Evolutionary conservation across 2,888 invertebrate species (phyloP).

Genomic region (Nezara viridula): DNA sequence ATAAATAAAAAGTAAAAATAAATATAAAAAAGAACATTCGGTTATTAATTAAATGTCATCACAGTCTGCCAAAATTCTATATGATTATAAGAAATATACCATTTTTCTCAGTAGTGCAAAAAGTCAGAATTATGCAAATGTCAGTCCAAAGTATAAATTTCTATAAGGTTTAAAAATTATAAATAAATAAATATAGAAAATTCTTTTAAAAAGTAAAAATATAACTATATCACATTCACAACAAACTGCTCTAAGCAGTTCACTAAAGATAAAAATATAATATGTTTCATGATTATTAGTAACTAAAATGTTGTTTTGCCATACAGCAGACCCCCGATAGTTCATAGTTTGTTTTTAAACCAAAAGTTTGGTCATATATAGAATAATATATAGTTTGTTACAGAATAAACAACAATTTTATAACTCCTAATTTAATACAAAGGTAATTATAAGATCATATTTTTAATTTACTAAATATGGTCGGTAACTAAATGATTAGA

Average conservation of each 20-base stretch:
- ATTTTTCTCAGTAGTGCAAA: not conserved
- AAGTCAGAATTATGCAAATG: not conserved
- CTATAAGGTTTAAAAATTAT: not conserved
- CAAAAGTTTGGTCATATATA: not conserved
- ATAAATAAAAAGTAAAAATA: not conserved
- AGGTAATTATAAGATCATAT: too few species aligned
- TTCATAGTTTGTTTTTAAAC: not conserved
- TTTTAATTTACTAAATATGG: too few species aligned
- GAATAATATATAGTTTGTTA: too few species aligned
- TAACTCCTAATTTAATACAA: too few species aligned
- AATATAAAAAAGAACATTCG: not conserved
- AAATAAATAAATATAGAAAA: not conserved
- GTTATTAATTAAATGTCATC: not conserved
- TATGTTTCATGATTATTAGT: not conserved
- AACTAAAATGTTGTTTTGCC: not conserved
- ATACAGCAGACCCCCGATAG: not conserved
- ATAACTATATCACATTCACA: slow-evolving; percentile 19
- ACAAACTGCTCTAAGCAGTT: slow-evolving; percentile 25
- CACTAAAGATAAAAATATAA: not conserved
- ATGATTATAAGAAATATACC: not conserved
- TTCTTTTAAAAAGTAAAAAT: not conserved
- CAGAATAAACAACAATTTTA: too few species aligned
- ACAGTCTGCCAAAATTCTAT: not conserved
- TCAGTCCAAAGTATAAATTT: not conserved
- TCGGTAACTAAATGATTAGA: too few species aligned